These are phyloP conservation scores for Poeciliopsis presidionis DNA, from an alignment of 2,797 vertebrate species.

Conservation along the genomic window DNA sequence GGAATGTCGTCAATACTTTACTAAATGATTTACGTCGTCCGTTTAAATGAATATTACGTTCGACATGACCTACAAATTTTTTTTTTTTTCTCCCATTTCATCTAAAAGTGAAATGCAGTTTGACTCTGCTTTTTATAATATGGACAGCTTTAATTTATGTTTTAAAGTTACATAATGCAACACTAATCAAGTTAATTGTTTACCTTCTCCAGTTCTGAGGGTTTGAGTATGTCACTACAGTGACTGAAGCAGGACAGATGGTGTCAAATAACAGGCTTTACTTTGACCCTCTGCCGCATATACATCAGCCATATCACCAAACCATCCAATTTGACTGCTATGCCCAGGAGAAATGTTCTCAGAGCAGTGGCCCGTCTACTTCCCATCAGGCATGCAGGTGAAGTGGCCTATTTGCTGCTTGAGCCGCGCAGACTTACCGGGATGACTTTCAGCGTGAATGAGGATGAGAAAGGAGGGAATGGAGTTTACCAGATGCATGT, in stretches of 20 bases:
- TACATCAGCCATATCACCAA: slow-evolving; percentile 41
- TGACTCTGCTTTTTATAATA: slow-evolving; percentile 42
- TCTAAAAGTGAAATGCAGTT: slow-evolving; percentile 25
- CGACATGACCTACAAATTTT: slow-evolving; percentile 17
- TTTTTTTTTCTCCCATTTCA: slow-evolving; percentile 17
- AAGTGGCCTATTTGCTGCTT: slow-evolving; percentile 67
- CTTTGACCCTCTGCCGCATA: slow-evolving; percentile 40
- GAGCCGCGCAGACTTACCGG: slow-evolving; percentile 47
- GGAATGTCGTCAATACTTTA: not conserved
- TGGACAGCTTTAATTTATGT: slow-evolving; percentile 40
- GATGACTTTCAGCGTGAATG: slow-evolving; percentile 30
- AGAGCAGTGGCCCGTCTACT: slow-evolving; percentile 46
- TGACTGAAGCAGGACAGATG: slow-evolving; percentile 22
- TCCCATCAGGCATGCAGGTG: slow-evolving; percentile 51
- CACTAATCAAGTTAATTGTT: slow-evolving; percentile 45
- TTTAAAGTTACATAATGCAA: slow-evolving; percentile 10
- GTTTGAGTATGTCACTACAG: slow-evolving; percentile 23
- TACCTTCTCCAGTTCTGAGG: slow-evolving; percentile 11
- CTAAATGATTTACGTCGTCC: not conserved
- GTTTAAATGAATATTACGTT: slow-evolving; percentile 21
- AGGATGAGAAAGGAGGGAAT: slow-evolving; percentile 12
- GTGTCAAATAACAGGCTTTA: slow-evolving; percentile 17
- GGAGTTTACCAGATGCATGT: slow-evolving; percentile 32
- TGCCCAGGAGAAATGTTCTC: slow-evolving; percentile 52
- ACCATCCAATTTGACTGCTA: slow-evolving; percentile 46